Conservation (phyloP, 2,888 invertebrate species). For the Aleiodes testaceus region DNA sequence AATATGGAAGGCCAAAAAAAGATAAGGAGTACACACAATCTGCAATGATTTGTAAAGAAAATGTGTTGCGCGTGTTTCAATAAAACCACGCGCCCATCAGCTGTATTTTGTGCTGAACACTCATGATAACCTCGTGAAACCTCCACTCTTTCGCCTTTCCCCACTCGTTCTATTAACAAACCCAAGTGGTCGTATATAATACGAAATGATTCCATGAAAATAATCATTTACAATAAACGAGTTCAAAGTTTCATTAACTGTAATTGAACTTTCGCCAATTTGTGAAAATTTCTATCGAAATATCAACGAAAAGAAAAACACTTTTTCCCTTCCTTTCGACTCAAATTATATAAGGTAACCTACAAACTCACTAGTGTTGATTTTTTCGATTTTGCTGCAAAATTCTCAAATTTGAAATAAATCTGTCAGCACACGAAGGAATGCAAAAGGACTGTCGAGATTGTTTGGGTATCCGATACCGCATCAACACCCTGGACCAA, state of each 20-base stretch:
- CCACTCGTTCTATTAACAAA: constrained; percentile 42
- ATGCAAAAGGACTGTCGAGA: constrained; percentile 83
- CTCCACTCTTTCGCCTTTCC: constrained; percentile 36
- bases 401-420: constrained; percentile 56
- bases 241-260: neutral
- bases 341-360: neutral
- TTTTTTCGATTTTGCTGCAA: neutral
- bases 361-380: neutral
- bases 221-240: neutral
- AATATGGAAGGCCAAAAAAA: neutral
- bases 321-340: neutral
- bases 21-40: neutral
- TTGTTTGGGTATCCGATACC: constrained; percentile 91
- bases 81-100: constrained; percentile 63
- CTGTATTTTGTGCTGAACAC: constrained; percentile 69
- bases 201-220: constrained; percentile 37
- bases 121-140: constrained; percentile 65
- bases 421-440: constrained; percentile 72
- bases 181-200: constrained; percentile 46
- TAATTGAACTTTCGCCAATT: neutral
- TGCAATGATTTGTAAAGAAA: neutral
- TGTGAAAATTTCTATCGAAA: neutral
- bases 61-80: constrained; percentile 25
- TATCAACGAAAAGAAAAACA: neutral
- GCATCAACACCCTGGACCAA: constrained; percentile 91